phyloP scores from a whole-genome alignment of 2,113 vertebrate species.

The Morone chrysops region DNA sequence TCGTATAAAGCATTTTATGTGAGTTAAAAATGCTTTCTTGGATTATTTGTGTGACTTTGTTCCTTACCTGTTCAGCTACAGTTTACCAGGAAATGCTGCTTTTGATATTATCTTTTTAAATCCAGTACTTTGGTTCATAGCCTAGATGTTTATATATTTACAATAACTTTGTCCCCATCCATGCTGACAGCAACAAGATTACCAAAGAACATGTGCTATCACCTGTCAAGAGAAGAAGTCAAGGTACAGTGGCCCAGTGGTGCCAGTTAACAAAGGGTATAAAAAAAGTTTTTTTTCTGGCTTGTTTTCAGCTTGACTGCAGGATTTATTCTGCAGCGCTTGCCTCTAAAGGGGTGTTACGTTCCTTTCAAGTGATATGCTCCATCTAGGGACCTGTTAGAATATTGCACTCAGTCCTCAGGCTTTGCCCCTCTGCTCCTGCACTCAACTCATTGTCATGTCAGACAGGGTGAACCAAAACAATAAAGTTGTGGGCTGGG shows the following conservation, averaged over 20 bases:
- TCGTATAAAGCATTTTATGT: neutral
- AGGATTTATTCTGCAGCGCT: neutral
- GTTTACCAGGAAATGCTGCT: neutral
- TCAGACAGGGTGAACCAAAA: neutral
- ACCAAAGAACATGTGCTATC: neutral
- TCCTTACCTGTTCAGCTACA: no score
- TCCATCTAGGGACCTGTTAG: neutral
- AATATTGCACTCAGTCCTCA: neutral
- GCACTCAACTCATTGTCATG: no score
- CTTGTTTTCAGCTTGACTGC: neutral
- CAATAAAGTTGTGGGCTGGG: neutral
- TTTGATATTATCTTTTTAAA: neutral
- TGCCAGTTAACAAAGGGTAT: neutral
- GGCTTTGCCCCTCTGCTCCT: no score
- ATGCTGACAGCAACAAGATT: neutral
- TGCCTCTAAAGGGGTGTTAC: neutral
- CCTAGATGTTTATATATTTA: neutral
- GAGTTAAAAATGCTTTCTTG: neutral
- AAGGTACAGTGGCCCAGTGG: neutral
- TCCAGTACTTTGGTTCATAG: neutral
- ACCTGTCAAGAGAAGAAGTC: neutral
- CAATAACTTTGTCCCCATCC: neutral
- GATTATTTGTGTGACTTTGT: neutral
- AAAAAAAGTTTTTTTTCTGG: neutral
- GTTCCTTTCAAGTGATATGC: neutral